A percentile compares a stretch with the other conserved stretches of the same genome.
These are phyloP conservation scores for Ptilorrhoa leucosticta DNA, from an alignment of 2,113 vertebrate genomes.

Conservation along the genomic window DNA sequence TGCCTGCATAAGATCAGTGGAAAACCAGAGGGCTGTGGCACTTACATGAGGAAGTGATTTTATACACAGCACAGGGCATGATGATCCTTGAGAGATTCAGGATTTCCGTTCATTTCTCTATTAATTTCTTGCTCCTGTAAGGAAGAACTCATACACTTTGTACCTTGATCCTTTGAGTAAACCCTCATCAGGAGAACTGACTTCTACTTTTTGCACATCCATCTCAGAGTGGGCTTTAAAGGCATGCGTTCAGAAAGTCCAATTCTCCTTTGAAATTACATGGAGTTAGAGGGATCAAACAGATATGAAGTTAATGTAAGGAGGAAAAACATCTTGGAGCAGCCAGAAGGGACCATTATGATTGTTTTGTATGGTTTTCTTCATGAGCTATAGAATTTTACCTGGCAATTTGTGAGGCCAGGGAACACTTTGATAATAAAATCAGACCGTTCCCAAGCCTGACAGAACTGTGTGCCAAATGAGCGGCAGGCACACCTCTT, in stretches of 20 bases:
- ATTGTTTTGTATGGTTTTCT: not conserved
- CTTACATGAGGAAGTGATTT: not conserved
- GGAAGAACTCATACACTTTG: not conserved
- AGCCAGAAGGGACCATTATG: not conserved
- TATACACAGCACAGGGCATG: not conserved
- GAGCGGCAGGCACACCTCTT: not conserved
- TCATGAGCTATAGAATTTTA: not conserved
- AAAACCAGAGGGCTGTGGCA: not conserved
- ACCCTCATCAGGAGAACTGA: not conserved
- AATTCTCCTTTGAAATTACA: not conserved
- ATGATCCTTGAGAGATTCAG: not conserved
- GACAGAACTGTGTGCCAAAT: not conserved
- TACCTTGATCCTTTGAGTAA: not conserved
- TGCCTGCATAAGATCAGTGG: accelerated
- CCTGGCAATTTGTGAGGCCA: not conserved
- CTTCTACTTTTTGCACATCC: not conserved
- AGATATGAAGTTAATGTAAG: not conserved
- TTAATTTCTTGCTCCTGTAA: not conserved
- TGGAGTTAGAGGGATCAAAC: not conserved
- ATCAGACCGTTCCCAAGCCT: not conserved
- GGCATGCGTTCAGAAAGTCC: not conserved
- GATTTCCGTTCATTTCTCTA: not conserved
- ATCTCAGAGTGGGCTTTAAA: not conserved
- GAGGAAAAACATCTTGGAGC: not conserved
- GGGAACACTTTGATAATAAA: not conserved